A percentile compares a stretch with the other conserved stretches of the same genome.
Evolutionary conservation across 1,140 invertebrate species (phyloP).

Genomic region (Lineus longissimus): DNA sequence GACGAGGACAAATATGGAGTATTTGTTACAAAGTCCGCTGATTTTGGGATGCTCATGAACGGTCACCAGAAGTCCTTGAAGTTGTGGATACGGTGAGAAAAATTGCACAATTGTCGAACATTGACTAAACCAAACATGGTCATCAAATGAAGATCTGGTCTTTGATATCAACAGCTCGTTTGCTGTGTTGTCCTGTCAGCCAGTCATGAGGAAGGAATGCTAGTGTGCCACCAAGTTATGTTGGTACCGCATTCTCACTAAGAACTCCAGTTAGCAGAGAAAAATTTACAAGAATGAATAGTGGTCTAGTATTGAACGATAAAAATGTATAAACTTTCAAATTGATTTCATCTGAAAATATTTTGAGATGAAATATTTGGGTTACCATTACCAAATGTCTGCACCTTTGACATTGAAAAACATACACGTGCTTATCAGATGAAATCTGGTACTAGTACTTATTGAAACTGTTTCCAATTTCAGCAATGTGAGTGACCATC

Average conservation of each 20-base stretch:
- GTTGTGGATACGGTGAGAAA: conserved; percentile 18
- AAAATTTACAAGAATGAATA: too few relatives aligned
- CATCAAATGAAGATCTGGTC: not conserved
- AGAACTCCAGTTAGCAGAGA: too few relatives aligned
- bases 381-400: too few relatives aligned
- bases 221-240: too few relatives aligned
- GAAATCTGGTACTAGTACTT: too few relatives aligned
- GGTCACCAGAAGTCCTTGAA: conserved; percentile 17
- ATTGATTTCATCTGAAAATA: too few relatives aligned
- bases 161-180: not conserved
- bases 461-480: conserved; percentile 1
- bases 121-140: not conserved
- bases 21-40: conserved; percentile 15
- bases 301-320: too few relatives aligned
- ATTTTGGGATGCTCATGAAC: conserved; percentile 18
- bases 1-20: conserved; percentile 27
- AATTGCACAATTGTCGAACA: not conserved
- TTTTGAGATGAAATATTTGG: too few relatives aligned
- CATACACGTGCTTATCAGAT: too few relatives aligned
- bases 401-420: too few relatives aligned
- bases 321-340: too few relatives aligned
- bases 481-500: conserved; percentile 17
- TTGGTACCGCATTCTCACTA: too few relatives aligned
- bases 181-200: not conserved
- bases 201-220: not conserved